Evolutionary conservation across 2,113 vertebrate genomes (phyloP).

Genomic region (Capreolus pygargus): DNA sequence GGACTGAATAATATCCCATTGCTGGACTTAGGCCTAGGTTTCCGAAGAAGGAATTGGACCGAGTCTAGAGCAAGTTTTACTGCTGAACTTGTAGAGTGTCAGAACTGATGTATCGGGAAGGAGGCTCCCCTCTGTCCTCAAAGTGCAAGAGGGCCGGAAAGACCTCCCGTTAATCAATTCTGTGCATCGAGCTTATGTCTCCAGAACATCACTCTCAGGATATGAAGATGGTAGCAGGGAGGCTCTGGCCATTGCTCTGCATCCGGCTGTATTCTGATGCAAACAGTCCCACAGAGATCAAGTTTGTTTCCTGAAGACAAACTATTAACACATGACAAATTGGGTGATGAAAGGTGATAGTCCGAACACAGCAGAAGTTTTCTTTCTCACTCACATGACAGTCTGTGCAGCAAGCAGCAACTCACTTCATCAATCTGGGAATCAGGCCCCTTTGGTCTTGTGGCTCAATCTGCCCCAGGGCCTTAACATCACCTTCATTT

Average conservation of each 20-base stretch:
- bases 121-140: not conserved
- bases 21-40: not conserved
- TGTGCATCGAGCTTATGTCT: not conserved
- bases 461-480: not conserved
- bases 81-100: no score
- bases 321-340: not conserved
- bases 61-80: not conserved
- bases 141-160: not conserved
- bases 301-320: not conserved
- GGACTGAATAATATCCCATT: not conserved
- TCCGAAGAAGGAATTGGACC: not conserved
- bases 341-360: not conserved
- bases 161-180: not conserved
- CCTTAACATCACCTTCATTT: not conserved
- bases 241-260: not conserved
- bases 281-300: not conserved
- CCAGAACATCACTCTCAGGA: not conserved
- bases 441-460: not conserved
- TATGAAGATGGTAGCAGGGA: fast-evolving
- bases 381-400: not conserved
- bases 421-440: not conserved
- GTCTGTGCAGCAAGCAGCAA: not conserved
- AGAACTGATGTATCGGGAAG: not conserved
- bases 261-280: not conserved
- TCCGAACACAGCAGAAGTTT: not conserved